A percentile compares a stretch with the other conserved stretches of the same genome.
Conservation (phyloP, 2,797 vertebrate genomes). For the Amphiprion clarkii region DNA sequence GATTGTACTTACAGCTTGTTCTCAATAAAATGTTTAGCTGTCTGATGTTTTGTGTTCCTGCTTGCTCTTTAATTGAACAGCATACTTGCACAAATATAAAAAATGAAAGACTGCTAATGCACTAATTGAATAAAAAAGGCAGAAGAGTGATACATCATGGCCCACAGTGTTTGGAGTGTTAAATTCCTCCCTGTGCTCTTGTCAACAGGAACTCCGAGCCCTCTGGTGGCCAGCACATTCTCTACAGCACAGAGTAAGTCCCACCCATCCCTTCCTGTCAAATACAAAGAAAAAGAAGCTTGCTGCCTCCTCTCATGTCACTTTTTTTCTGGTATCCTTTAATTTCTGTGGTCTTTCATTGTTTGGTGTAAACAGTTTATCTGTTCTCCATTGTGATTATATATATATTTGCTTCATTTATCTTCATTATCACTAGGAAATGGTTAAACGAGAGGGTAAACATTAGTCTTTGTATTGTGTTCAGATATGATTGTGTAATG, state of each 20-base stretch:
- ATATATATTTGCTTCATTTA: slow-evolving; percentile 40
- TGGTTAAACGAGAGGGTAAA: slow-evolving; percentile 19
- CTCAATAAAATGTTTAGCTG: background rate
- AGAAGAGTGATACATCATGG: slow-evolving; percentile 12
- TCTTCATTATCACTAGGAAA: slow-evolving; percentile 25
- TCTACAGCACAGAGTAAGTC: slow-evolving; percentile 91
- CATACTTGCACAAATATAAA: background rate
- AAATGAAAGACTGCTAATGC: background rate
- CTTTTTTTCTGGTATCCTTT: slow-evolving; percentile 40
- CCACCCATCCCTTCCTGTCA: slow-evolving; percentile 54
- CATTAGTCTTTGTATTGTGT: slow-evolving; percentile 19
- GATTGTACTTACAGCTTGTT: background rate
- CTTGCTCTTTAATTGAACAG: background rate
- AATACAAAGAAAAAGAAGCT: slow-evolving; percentile 37
- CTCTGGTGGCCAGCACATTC: slow-evolving; percentile 91
- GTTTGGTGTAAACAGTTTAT: slow-evolving; percentile 34
- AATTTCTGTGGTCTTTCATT: slow-evolving; percentile 36
- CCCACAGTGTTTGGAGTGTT: slow-evolving; percentile 23
- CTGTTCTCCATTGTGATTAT: slow-evolving; percentile 25
- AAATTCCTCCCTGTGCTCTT: slow-evolving; percentile 60
- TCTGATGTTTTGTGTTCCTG: background rate
- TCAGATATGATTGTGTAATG: slow-evolving; percentile 12
- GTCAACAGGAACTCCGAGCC: slow-evolving; percentile 91
- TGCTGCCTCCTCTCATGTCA: slow-evolving; percentile 48
- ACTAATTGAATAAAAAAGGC: slow-evolving; percentile 30